Evolutionary conservation across 2,113 vertebrate species (phyloP).

Genomic region (Halcyon senegalensis): DNA sequence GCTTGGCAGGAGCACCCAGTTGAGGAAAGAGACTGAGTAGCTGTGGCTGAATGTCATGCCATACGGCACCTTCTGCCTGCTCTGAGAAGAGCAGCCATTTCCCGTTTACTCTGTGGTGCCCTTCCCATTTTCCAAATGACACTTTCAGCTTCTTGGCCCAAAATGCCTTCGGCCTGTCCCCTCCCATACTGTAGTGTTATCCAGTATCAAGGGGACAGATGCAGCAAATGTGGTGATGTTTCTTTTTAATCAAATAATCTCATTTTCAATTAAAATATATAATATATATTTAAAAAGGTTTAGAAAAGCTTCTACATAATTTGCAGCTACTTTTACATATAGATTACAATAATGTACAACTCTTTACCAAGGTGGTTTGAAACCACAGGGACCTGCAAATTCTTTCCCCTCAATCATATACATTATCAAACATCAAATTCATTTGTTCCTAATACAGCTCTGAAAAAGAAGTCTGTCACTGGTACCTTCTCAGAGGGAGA

Average conservation of each 20-base stretch:
- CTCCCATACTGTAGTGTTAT: conserved; percentile 56
- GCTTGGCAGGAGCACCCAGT: neutral
- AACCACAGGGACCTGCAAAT: conserved; percentile 50
- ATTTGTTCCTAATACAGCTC: conserved; percentile 16
- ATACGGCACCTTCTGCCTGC: rapidly evolving
- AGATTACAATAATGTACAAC: conserved; percentile 71
- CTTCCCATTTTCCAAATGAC: neutral
- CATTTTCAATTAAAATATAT: conserved; percentile 72
- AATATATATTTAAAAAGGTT: conserved; percentile 72
- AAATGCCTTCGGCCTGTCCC: neutral
- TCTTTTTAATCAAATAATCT: conserved; percentile 65
- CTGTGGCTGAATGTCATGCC: neutral
- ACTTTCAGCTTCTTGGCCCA: conserved; percentile 4
- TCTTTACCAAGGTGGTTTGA: conserved; percentile 27
- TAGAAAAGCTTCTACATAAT: conserved; percentile 80
- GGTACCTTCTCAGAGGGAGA: conserved; percentile 29
- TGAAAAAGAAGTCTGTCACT: conserved; percentile 11
- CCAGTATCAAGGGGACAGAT: conserved; percentile 51
- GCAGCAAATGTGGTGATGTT: neutral
- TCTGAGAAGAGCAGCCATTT: neutral
- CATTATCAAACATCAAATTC: conserved; percentile 13
- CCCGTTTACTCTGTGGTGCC: neutral
- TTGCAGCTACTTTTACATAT: conserved; percentile 74
- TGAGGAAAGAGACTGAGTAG: neutral
- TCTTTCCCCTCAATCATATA: conserved; percentile 15